phyloP scores from a whole-genome alignment of 1,140 invertebrate species.

The Myzus persicae region DNA sequence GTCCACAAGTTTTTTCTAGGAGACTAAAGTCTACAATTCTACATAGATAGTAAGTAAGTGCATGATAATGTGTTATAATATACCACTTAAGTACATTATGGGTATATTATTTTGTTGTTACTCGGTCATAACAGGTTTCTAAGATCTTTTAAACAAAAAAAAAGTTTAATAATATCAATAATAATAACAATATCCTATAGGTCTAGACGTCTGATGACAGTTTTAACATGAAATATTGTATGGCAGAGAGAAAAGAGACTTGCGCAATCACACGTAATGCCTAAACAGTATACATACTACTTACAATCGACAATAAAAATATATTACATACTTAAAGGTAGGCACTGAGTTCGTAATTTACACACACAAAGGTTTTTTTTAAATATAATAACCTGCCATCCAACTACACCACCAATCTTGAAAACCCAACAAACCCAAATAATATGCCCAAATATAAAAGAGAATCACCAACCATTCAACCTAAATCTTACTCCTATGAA shows the following conservation, averaged over 20 bases:
- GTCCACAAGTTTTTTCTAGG: not conserved
- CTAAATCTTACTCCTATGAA: not conserved
- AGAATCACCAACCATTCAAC: not conserved
- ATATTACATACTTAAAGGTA: too few species aligned
- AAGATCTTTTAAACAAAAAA: not conserved
- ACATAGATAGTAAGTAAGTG: not conserved
- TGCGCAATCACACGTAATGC: not conserved
- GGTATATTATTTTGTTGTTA: not conserved
- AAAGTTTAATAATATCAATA: conserved; percentile 3
- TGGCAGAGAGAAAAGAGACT: not conserved
- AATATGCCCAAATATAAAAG: not conserved
- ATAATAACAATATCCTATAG: not conserved
- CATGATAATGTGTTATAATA: not conserved
- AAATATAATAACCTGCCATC: not conserved
- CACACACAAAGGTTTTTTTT: not conserved
- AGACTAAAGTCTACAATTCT: not conserved
- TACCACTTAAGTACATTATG: too few species aligned
- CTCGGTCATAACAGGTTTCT: not conserved
- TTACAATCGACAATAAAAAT: not conserved
- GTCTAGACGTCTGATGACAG: not conserved
- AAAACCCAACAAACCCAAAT: not conserved
- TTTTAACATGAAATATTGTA: conserved; percentile 6
- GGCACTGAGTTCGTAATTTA: not conserved
- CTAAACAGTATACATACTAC: not conserved
- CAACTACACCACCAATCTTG: too few species aligned